Evolutionary conservation across 2,113 vertebrate genomes (phyloP), one percentile per base, ranked within the genome.

Genomic region (Phalacrocorax pelagicus): DNA sequence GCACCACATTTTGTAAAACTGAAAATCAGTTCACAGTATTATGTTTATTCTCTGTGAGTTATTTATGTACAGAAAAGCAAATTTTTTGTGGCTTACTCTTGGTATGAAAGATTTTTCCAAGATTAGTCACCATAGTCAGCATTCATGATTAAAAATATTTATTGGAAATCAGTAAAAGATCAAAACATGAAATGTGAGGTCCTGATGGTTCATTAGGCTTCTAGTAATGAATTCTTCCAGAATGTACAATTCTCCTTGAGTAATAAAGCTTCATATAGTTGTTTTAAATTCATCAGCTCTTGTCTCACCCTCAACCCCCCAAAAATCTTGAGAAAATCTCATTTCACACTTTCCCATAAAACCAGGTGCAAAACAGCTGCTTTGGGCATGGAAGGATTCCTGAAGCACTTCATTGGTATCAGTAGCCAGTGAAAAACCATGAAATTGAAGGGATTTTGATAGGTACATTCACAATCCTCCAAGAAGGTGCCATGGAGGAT

Each of bases 291-390:
- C 67, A 79, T 93, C 88, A 80, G 23, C 52, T 70, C 75, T 58
- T 4, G 17, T 42, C 79, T 51, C 65, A 91, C 86, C 66, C 91
- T 81, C 72, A 75, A 92, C 67, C 70, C 52, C 90, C 79, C 21
- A 92, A 96, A 97, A 97, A 92, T 96, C 97, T 98, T 98, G 98
- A 98, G 98, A 98, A 98, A 97, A 96, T 97, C 96, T 92, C 94
- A 72, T 95, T 97, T 97, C 95, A 91, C 84, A 89, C 94, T 97
- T 98, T 98, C 97, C 97, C 98, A 98, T 70, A 96, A 90, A 97
- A 93, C 97, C 98, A 98, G 98, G 97, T 98, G 98, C 95, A 97
- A 80, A 85, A 92, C 98, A 98, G 97, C 98, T 97, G 95, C 88
- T 89, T 92, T 86, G 90, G 59, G 90, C 58, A 58, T 74, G 89